Conservation (phyloP, 2,888 invertebrate species). For the Heteromyza rotundicornis region DNA sequence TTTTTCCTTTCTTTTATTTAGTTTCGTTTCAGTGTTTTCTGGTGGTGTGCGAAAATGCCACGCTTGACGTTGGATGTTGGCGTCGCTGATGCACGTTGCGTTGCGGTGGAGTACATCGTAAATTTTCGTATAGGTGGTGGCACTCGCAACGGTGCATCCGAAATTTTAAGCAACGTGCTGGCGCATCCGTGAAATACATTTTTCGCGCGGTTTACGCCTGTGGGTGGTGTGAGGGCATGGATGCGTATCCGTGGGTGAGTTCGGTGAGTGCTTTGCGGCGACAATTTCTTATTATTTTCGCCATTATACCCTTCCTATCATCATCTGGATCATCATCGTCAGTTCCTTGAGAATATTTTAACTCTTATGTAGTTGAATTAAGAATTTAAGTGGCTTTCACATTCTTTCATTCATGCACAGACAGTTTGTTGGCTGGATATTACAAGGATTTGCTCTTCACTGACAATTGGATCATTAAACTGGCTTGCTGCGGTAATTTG, state of each 20-base stretch:
- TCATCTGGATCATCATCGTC: background rate
- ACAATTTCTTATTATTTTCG: too few species aligned
- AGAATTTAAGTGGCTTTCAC: too few species aligned
- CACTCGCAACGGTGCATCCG: background rate
- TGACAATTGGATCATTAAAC: too few species aligned
- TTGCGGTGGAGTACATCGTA: background rate
- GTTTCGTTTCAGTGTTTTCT: background rate
- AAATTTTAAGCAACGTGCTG: background rate
- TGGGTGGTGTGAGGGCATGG: background rate
- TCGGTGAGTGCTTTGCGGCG: background rate
- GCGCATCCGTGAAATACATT: background rate
- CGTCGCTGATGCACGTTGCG: slow-evolving; percentile 2
- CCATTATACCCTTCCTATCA: too few species aligned
- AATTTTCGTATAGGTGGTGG: background rate
- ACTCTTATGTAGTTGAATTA: background rate
- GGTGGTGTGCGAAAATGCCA: background rate
- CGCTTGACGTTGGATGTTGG: too few species aligned
- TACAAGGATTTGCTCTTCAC: too few species aligned
- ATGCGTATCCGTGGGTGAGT: background rate
- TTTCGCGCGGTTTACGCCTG: background rate
- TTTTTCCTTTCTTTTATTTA: background rate
- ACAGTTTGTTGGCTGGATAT: too few species aligned
- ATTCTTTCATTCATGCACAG: too few species aligned
- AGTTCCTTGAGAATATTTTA: background rate
- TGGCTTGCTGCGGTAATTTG: too few species aligned